Evolutionary conservation across 37 sponge, comb jelly and placozoan genomes (phyloP).

Genomic region (Eunapius fragilis): DNA sequence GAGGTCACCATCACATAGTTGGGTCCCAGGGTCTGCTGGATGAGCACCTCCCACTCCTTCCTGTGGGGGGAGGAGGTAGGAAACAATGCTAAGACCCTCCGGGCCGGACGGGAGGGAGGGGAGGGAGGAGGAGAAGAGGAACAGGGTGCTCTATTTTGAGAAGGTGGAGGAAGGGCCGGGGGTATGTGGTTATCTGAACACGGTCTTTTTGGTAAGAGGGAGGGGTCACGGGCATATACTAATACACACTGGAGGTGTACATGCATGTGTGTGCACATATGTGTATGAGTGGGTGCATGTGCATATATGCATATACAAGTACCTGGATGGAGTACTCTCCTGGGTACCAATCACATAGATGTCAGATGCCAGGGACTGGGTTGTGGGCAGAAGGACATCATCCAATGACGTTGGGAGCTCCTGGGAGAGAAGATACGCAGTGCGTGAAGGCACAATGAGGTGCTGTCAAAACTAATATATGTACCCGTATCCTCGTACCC

Average conservation of each 20-base stretch:
- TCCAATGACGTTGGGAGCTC: conserved; percentile 78
- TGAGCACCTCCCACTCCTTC: conserved; percentile 86
- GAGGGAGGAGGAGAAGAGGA: conserved; percentile 1
- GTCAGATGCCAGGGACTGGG: conserved; percentile 69
- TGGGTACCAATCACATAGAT: conserved; percentile 90
- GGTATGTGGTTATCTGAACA: too few relatives aligned
- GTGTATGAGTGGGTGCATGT: neutral
- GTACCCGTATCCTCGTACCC: conserved; percentile 30
- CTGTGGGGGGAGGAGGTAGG: neutral
- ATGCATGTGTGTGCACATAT: neutral
- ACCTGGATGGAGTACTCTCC: conserved; percentile 77
- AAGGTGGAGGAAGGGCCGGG: too few relatives aligned
- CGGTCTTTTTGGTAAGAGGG: too few relatives aligned
- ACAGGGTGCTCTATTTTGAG: too few relatives aligned
- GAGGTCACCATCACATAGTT: conserved; percentile 75
- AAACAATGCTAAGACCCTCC: too few relatives aligned
- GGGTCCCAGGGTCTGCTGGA: conserved; percentile 94
- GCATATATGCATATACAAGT: neutral
- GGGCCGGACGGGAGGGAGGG: too few relatives aligned
- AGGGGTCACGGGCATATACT: too few relatives aligned
- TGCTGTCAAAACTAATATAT: neutral
- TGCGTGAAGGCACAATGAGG: too few relatives aligned
- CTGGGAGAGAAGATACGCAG: conserved; percentile 24
- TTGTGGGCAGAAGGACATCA: conserved; percentile 80
- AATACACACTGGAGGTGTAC: neutral